Evolutionary conservation across 2,888 invertebrate genomes (phyloP), one percentile per base, ranked within the genome.

Genomic region (Megalurothrips usitatus): DNA sequence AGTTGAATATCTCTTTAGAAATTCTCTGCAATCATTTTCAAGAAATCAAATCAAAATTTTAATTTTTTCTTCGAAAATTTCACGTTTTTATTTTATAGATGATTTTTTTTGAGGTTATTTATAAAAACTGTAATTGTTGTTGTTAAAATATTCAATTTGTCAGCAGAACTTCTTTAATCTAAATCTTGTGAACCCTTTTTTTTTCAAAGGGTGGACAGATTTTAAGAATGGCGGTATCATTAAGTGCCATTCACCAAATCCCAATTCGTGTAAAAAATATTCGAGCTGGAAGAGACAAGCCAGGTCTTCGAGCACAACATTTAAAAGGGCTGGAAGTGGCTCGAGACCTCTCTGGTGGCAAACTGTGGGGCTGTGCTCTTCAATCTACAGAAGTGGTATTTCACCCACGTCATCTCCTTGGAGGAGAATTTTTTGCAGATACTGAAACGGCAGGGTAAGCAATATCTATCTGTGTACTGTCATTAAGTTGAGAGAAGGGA

Each of bases 121-220:
- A 43, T 43, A 43, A 43, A 43, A 43, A 4, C 34, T 43, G 3
- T 6, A 2, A 43, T 43, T 43, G 34, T n/a, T 43, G 34, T 43
- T 43, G 34, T 43, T 43, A 4, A 58, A 79, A 19, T 81, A 82
- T 80, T 82, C 81, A 82, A 78, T 80, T 28, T 28, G 81, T 81
- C 79, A 82, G 63, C 78, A 81, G 12, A 34, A 82, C 26, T 82
- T 82, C 82, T 48, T 84, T 28, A 82, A 82, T 79, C 80, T 83
- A 26, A 83, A 83, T 11, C 82, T 83, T 81, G 82, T 83, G 68
- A 78, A n/a, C n/a, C n/a, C n/a, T 81, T 68, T 23, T 80, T 80
- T 82, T 82, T 85, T 88, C 83, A 84, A 83, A 96, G 95, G 97
- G 97, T 82, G 97, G 97, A 0, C 97, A 98, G 89, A 94, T 97